Evolutionary conservation across 2,888 invertebrate species (phyloP), one percentile per base, ranked within the genome.

Genomic region (Troglohyphantes excavatus): DNA sequence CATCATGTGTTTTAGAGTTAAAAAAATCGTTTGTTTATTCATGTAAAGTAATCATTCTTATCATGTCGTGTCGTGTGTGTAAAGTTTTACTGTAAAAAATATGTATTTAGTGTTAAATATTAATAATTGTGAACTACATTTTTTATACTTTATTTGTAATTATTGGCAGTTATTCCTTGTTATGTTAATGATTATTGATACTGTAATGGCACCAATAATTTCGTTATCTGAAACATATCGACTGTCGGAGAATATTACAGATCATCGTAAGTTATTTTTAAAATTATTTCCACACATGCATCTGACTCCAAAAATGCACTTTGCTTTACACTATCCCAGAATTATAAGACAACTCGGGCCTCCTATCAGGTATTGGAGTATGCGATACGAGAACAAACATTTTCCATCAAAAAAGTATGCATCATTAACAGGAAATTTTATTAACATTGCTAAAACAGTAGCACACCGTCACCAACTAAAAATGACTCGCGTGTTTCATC

Each of bases 221-320:
- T 63, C 78, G 2, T 9, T 78, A 21, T 17, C 63, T 26, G 78
- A 78, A 78, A 78, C 78, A 1, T 70, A 19, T 39, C 70, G 29
- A 39, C 17, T 70, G 33, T 0, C 19, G 6, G 70, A 70, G 39
- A 73, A 73, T 26, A 73, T 73, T 13, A 19, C 43, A 46, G 73
- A 73, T 46, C 73, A 73, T 17, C 73, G 43, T 19, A 73, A 23
- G 39, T 46, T 73, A 2, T 73, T 73, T 43, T 73, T 73, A 46
- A n/a, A 53, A 26, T 73, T 46, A n/a, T 78, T 63, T 78, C 63
- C 78, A 2, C n/a, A 61, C 17, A 63, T 17, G n/a, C 61, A 78
- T 33, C 63, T 78, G 23, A 78, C 78, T 6, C 61, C 78, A 61
- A 78, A 78, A 59, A 78, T 61, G 75, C 75, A 75, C 23, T 75